phyloP scores from a whole-genome alignment of 2,888 invertebrate genomes.

The Rhagophthalmus giganteus region DNA sequence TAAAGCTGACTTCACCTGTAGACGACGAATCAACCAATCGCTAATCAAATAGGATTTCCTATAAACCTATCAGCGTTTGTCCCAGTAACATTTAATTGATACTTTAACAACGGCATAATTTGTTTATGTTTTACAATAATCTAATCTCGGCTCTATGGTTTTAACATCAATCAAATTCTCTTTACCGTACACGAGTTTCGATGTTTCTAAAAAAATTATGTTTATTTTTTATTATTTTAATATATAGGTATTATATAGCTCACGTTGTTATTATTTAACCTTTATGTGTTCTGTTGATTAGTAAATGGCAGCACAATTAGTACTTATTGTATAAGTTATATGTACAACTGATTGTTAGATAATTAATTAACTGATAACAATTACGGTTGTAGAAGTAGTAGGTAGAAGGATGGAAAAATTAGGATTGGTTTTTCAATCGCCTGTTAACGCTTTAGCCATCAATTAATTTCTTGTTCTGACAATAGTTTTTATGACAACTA shows the following conservation, averaged over 20 bases:
- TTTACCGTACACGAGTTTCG: no score
- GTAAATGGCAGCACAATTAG: no score
- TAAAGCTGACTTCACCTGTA: slow-evolving; percentile 8
- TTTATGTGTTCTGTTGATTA: neutral
- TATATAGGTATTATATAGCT: neutral
- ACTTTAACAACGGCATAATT: slow-evolving; percentile 14
- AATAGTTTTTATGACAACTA: no score
- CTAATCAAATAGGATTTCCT: slow-evolving; percentile 10
- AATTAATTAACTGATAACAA: no score
- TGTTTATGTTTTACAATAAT: slow-evolving; percentile 13
- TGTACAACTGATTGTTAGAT: no score
- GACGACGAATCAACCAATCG: slow-evolving; percentile 11
- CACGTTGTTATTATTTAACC: neutral
- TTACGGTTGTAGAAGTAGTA: no score
- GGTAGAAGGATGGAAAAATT: no score
- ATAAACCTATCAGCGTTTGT: slow-evolving; percentile 19
- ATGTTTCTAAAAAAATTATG: no score
- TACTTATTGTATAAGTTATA: no score
- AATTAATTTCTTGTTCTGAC: no score
- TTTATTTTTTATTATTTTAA: neutral
- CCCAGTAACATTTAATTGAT: slow-evolving; percentile 21
- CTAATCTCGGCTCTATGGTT: slow-evolving; percentile 2
- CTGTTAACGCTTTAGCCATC: no score
- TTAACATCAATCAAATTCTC: slow-evolving; percentile 17
- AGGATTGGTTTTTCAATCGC: no score